phyloP scores from a whole-genome alignment of 2,113 vertebrate species.

The Gambusia affinis region DNA sequence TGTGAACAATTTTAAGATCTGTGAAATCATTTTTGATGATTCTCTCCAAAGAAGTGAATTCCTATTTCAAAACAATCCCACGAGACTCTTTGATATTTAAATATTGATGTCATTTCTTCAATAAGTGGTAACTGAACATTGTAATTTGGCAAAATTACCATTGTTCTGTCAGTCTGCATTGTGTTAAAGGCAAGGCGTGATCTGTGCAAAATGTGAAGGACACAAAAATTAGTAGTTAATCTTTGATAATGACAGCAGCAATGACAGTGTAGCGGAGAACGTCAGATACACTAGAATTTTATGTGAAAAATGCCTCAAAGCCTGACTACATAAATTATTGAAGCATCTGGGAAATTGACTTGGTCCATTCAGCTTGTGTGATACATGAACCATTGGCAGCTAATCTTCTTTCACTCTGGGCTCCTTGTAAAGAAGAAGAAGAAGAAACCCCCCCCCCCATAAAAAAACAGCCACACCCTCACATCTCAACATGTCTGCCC shows the following conservation, averaged over 20 bases:
- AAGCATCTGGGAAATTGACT: slow-evolving; percentile 35
- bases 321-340: slow-evolving; percentile 57
- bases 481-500: slow-evolving; percentile 8
- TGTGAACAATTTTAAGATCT: background rate
- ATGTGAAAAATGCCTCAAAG: slow-evolving; percentile 54
- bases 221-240: slow-evolving; percentile 30
- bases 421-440: slow-evolving; percentile 6
- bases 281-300: slow-evolving; percentile 36
- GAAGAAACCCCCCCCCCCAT: background rate
- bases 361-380: slow-evolving; percentile 36
- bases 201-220: too few species aligned
- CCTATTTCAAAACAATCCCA: background rate
- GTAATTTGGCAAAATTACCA: too few species aligned
- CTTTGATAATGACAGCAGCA: slow-evolving; percentile 38
- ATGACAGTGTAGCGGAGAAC: slow-evolving; percentile 20
- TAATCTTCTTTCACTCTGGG: slow-evolving; percentile 30
- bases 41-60: background rate
- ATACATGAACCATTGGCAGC: slow-evolving; percentile 15
- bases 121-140: too few species aligned
- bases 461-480: slow-evolving; percentile 29
- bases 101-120: too few species aligned
- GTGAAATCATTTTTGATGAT: background rate
- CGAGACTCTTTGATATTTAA: background rate
- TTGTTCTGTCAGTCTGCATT: too few species aligned
- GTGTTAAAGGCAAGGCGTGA: too few species aligned